phyloP scores from a whole-genome alignment of 1,140 invertebrate genomes.

The Hormaphis cornu region DNA sequence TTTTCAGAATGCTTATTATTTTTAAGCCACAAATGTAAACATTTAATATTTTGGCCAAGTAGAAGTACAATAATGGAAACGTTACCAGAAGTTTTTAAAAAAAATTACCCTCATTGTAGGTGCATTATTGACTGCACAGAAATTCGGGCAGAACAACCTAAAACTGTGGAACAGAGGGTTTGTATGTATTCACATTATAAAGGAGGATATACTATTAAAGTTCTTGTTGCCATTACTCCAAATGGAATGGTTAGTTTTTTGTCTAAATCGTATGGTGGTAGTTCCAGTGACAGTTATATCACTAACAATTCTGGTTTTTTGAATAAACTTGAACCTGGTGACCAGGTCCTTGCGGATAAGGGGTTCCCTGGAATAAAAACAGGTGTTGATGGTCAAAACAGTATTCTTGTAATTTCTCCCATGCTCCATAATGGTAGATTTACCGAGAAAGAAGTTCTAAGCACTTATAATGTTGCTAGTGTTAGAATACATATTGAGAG shows the following conservation, averaged over 20 bases:
- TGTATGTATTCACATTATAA: not conserved
- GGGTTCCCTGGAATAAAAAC: not conserved
- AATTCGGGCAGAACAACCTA: not conserved
- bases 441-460: not conserved
- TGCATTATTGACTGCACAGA: not conserved
- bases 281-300: not conserved
- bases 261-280: not conserved
- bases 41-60: not conserved
- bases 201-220: not conserved
- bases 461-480: not conserved
- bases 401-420: not conserved
- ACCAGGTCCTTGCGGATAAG: not conserved
- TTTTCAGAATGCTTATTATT: not conserved
- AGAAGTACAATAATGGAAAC: not conserved
- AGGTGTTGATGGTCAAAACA: not conserved
- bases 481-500: not conserved
- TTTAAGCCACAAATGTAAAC: not conserved
- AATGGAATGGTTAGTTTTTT: not conserved
- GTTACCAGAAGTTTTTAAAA: not conserved
- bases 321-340: not conserved
- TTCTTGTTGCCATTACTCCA: not conserved
- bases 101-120: not conserved
- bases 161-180: not conserved
- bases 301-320: not conserved
- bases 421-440: not conserved